phyloP scores from a whole-genome alignment of 2,888 invertebrate genomes.

The Diabrotica balteata region DNA sequence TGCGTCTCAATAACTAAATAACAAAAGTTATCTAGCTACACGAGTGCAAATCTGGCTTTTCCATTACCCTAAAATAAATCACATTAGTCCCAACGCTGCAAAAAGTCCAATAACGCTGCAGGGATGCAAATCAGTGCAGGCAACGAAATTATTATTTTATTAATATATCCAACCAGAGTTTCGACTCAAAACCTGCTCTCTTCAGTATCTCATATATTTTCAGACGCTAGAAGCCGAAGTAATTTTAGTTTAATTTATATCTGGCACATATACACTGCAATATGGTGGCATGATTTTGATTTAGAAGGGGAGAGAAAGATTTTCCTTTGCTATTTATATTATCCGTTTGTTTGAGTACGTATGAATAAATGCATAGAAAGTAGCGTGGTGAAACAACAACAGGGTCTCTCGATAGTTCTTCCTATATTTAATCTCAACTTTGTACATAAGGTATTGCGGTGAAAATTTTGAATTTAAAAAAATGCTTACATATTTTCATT shows the following conservation, averaged over 20 bases:
- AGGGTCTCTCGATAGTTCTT: too few relatives aligned
- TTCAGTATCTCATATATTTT: constrained; percentile 48
- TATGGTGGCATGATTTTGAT: constrained; percentile 59
- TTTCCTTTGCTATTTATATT: constrained; percentile 58
- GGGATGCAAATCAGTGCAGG: constrained; percentile 44
- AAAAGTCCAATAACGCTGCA: constrained; percentile 46
- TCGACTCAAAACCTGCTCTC: constrained; percentile 21
- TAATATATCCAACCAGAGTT: constrained; percentile 40
- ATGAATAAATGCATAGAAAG: constrained; percentile 57
- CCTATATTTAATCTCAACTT: too few relatives aligned
- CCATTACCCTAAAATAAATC: constrained; percentile 41
- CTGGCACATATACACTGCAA: constrained; percentile 54
- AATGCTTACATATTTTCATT: too few relatives aligned
- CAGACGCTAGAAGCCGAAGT: constrained; percentile 45
- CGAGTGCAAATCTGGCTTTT: constrained; percentile 22
- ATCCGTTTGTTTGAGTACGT: constrained; percentile 57
- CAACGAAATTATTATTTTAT: constrained; percentile 46
- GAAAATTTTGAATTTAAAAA: too few relatives aligned
- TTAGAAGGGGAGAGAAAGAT: constrained; percentile 53
- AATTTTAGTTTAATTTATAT: constrained; percentile 57
- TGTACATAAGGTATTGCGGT: too few relatives aligned
- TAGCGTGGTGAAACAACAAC: constrained; percentile 33
- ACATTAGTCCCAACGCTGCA: constrained; percentile 39
- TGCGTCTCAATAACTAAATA: constrained; percentile 4
- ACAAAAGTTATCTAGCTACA: constrained; percentile 13